Evolutionary conservation across 2,797 vertebrate species (phyloP).

Genomic region (Fringilla coelebs): DNA sequence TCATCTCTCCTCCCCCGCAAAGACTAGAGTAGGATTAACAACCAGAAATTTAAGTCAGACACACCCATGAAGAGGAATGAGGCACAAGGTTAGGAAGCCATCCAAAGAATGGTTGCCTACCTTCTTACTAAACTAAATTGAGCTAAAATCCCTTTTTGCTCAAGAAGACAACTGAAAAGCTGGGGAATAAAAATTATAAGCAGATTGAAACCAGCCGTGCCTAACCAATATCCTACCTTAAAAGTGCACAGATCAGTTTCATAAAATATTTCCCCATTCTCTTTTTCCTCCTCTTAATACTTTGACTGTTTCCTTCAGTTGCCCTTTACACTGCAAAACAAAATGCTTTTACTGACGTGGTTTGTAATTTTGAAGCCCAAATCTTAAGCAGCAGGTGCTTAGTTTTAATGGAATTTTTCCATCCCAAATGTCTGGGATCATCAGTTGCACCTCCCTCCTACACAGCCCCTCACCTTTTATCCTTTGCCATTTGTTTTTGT

Average conservation of each 20-base stretch:
- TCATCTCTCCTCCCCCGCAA: neutral
- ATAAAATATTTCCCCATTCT: slow-evolving; percentile 56
- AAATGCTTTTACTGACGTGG: slow-evolving; percentile 37
- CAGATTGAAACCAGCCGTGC: slow-evolving; percentile 42
- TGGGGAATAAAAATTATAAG: slow-evolving; percentile 42
- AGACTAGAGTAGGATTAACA: slow-evolving; percentile 7
- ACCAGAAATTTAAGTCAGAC: slow-evolving; percentile 39
- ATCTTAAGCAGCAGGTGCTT: slow-evolving; percentile 62
- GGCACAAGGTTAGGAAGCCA: slow-evolving; percentile 38
- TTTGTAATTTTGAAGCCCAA: slow-evolving; percentile 23
- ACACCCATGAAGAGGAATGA: slow-evolving; percentile 60
- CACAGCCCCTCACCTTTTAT: slow-evolving; percentile 56
- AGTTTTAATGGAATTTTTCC: slow-evolving; percentile 48
- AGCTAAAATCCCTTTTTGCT: slow-evolving; percentile 4
- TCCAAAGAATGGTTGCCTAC: slow-evolving; percentile 43
- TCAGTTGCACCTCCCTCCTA: slow-evolving; percentile 60
- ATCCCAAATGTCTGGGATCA: slow-evolving; percentile 31
- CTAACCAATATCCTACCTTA: slow-evolving; percentile 23
- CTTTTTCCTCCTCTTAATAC: slow-evolving; percentile 20
- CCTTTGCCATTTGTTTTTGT: slow-evolving; percentile 61
- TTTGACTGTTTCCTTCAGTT: neutral
- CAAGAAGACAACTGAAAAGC: slow-evolving; percentile 33
- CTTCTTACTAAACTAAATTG: slow-evolving; percentile 26
- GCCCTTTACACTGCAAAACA: neutral
- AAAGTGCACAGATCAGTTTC: slow-evolving; percentile 13